Percentiles rank a stretch among this genome's conserved stretches.
These are phyloP conservation scores for Capitulum mitella DNA, from an alignment of 2,888 invertebrate species.

Conservation along the genomic window DNA sequence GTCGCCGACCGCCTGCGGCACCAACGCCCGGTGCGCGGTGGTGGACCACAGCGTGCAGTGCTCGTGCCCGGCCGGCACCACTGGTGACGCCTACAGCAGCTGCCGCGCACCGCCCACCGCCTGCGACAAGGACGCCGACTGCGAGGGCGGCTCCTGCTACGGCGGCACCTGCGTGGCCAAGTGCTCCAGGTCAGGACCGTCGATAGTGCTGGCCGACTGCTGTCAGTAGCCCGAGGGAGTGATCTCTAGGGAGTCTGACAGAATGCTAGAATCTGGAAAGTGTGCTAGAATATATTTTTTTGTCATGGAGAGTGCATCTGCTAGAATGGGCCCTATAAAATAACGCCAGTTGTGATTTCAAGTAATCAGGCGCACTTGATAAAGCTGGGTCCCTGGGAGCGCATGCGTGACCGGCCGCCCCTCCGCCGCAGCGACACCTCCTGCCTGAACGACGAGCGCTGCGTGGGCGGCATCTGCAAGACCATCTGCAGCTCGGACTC, in stretches of 20 bases:
- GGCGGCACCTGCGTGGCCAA: constrained; percentile 67
- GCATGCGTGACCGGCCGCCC: no score
- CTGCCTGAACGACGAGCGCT: constrained; percentile 77
- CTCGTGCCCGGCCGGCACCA: constrained; percentile 51
- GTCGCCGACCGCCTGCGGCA: constrained; percentile 69
- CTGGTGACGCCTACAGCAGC: constrained; percentile 38
- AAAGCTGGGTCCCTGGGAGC: no score
- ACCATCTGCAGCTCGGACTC: constrained; percentile 74
- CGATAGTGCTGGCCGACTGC: no score
- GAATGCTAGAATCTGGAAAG: no score
- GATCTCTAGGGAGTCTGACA: no score
- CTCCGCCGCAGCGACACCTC: constrained; percentile 57
- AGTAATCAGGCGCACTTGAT: no score
- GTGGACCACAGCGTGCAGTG: constrained; percentile 81
- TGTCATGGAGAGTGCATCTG: no score
- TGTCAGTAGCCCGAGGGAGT: no score
- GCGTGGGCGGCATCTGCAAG: constrained; percentile 72
- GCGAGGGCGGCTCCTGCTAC: constrained; percentile 66
- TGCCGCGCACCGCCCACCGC: constrained; percentile 41
- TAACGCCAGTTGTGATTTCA: no score
- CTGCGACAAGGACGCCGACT: constrained; percentile 61
- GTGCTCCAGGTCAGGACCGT: constrained; percentile 64
- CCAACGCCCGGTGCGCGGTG: constrained; percentile 72
- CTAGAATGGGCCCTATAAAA: no score
- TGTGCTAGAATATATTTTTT: no score